Conservation (phyloP, 2,113 vertebrate genomes). For the Lampris incognitus region DNA sequence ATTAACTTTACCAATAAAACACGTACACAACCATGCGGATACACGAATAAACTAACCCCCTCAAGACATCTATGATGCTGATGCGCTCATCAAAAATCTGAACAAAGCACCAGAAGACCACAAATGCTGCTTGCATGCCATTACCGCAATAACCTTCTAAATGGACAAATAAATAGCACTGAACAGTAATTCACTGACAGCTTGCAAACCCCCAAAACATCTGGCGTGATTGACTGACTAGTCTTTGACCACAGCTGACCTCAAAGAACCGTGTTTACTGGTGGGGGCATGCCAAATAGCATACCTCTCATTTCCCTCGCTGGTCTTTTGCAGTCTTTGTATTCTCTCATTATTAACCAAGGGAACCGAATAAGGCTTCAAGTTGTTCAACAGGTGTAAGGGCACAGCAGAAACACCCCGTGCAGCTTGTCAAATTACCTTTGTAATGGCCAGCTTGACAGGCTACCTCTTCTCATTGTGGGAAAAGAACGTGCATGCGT, state of each 20-base stretch:
- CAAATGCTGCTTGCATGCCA: neutral
- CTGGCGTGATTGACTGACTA: constrained; percentile 16
- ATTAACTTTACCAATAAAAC: constrained; percentile 40
- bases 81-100: constrained; percentile 24
- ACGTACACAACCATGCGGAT: constrained; percentile 23
- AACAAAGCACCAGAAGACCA: constrained; percentile 30
- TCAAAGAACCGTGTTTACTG: constrained; percentile 37
- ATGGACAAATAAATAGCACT: constrained; percentile 42
- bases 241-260: constrained; percentile 8
- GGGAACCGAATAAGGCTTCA: constrained; percentile 54
- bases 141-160: constrained; percentile 16
- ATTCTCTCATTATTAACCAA: constrained; percentile 61
- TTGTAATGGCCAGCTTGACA: constrained; percentile 78
- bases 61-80: neutral
- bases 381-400: constrained; percentile 70
- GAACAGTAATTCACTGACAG: constrained; percentile 14
- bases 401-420: constrained; percentile 65
- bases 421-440: constrained; percentile 76
- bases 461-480: constrained; percentile 54
- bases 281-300: constrained; percentile 26
- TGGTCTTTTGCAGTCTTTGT: constrained; percentile 52
- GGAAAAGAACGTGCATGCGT: constrained; percentile 67
- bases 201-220: constrained; percentile 17
- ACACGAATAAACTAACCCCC: constrained; percentile 34
- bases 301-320: constrained; percentile 36